Conservation (phyloP, 2,888 invertebrate species). For the Lumbricus terrestris region DNA sequence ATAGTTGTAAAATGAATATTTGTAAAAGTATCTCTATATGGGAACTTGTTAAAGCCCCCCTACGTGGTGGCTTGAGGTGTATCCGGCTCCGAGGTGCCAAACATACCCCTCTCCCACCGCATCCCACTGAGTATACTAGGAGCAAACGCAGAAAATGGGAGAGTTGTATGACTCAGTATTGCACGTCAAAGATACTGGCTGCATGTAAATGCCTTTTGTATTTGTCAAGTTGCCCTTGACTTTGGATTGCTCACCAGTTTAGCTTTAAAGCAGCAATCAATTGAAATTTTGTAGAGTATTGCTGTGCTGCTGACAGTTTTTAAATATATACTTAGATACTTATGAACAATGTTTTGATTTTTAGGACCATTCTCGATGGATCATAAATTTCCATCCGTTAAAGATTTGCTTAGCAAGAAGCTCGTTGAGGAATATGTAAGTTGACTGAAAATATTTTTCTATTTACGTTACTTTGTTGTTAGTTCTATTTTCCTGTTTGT, state of each 20-base stretch:
- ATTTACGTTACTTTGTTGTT: background rate
- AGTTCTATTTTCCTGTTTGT: background rate
- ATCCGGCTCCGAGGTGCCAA: too few relatives aligned
- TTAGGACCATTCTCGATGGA: background rate
- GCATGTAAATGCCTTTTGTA: background rate
- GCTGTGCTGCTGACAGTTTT: too few relatives aligned
- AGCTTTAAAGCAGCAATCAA: background rate
- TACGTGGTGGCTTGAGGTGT: too few relatives aligned
- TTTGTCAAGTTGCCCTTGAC: background rate
- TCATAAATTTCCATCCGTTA: background rate
- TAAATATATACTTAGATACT: background rate
- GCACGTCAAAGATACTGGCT: too few relatives aligned
- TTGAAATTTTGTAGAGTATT: background rate
- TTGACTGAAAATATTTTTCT: background rate
- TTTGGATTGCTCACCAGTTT: slow-evolving; percentile 4
- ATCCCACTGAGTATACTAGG: background rate
- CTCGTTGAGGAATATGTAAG: background rate
- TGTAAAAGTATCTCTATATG: too few relatives aligned
- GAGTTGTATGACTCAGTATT: background rate
- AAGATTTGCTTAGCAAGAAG: background rate
- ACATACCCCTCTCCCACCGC: too few relatives aligned
- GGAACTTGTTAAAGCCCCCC: too few relatives aligned
- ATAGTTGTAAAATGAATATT: background rate
- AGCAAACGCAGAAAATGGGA: background rate
- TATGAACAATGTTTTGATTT: background rate